Percentiles rank a stretch among this genome's conserved stretches.
Conservation (phyloP, 2,113 vertebrate genomes). For the Narcine bancroftii region DNA sequence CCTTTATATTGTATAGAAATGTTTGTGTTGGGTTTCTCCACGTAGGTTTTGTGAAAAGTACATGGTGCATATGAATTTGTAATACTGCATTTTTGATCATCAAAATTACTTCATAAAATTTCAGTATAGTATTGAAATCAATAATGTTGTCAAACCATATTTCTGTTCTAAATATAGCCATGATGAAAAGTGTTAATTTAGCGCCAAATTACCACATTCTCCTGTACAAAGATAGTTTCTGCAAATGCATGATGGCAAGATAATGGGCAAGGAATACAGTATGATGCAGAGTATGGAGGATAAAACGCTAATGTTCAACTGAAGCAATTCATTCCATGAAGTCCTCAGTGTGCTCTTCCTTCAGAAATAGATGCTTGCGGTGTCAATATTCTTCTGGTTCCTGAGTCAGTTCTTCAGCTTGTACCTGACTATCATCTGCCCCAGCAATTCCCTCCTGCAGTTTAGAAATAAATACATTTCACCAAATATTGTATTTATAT, state of each 20-base stretch:
- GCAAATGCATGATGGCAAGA: slow-evolving; percentile 64
- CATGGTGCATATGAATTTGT: neutral
- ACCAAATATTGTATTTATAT: neutral
- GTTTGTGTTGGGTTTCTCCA: neutral
- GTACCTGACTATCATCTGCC: slow-evolving; percentile 74
- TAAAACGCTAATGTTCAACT: slow-evolving; percentile 52
- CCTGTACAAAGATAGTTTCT: slow-evolving; percentile 57
- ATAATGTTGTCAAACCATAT: slow-evolving; percentile 20
- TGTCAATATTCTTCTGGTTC: slow-evolving; percentile 84
- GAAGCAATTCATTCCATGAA: slow-evolving; percentile 34
- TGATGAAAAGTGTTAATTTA: slow-evolving; percentile 45
- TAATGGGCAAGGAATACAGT: slow-evolving; percentile 61
- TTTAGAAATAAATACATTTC: slow-evolving; percentile 39
- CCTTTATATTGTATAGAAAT: slow-evolving; percentile 20
- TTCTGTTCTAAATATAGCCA: slow-evolving; percentile 8
- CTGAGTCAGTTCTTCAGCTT: slow-evolving; percentile 65
- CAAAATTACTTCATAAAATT: neutral
- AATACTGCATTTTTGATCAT: slow-evolving; percentile 29
- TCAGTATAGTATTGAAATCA: slow-evolving; percentile 1
- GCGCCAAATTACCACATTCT: slow-evolving; percentile 57
- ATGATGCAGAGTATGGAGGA: slow-evolving; percentile 70
- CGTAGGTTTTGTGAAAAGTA: slow-evolving; percentile 1
- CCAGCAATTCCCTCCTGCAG: slow-evolving; percentile 78
- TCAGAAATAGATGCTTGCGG: slow-evolving; percentile 71
- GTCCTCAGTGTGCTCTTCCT: slow-evolving; percentile 61